Base-by-base conservation (phyloP, 1,140 invertebrate species). In the Oppia nitens region DNA sequence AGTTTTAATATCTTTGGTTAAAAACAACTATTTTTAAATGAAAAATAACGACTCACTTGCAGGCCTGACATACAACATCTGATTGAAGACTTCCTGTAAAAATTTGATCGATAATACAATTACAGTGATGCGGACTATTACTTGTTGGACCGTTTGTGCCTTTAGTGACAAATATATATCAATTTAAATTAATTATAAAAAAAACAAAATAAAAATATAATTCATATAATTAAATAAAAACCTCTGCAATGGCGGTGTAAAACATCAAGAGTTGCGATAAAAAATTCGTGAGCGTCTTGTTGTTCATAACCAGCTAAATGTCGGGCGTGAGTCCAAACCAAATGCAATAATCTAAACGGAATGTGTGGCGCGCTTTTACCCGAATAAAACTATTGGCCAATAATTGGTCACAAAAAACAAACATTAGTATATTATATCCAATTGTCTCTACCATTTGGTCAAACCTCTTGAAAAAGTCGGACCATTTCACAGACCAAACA, bases 281-380 rank as follows among this genome's bases (percentile, higher is more conserved):
- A 94, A 74, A 97, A 97, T 75, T 98, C 94, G 69, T 98, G 95
- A 56, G 94, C 93, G 73, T 98, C 95, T 72, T 98, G 93, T 70
- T 98, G 93, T 69, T 95, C 87, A 71, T 96, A 93, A 40, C 92
- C 90, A 28, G 92, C 90, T 62, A 98, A 78, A 71, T 97, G 89
- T 59, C 83, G 80, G 27, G 90, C 92, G 72, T 96, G 89, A 2
- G 87, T 94, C 93, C 94, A 98, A 64, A 96, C 91, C 65, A 97
- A 76, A 74, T 94, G 85, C 53, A 97, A 76, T 47, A 97, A 74
- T 45, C 85, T 81, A 70, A 90, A 85, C 45, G 95, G 78, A 17
- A 87, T 88, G 67, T 96, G 73, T 0, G 92, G 89, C 3, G 82
- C 81, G 66, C 83, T 83, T 56, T 83, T 82, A 14, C 90, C 91